Evolutionary conservation across 1,140 invertebrate genomes (phyloP), one percentile per base, ranked within the genome.

Genomic region (Teleopsis dalmanni): DNA sequence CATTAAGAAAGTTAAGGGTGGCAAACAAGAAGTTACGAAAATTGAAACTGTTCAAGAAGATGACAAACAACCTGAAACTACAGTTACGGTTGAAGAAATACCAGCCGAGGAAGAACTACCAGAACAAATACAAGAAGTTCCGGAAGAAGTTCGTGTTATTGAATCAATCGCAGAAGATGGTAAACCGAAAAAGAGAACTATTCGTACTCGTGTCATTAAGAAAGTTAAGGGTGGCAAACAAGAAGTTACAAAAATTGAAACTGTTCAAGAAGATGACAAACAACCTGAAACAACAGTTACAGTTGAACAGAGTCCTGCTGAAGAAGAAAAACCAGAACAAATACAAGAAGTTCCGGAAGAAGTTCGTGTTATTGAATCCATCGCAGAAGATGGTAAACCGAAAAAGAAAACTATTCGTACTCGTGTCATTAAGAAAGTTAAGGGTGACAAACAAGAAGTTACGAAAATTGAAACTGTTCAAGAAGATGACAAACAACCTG

Each of bases 241-340:
- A 57, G 56, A 64, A 54, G 57, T 65, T 19, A 68, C 56, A n/a
- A 56, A 63, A 45, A 66, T 69, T 40, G 60, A 71, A 6, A 70
- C 65, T 1, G 54, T 70, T 13, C 65, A 72, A 56, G 65, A 73
- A 55, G 59, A 69, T 41, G 64, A 60, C 23, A 58, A 66, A 50
- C 37, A 58, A 25, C 59, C 65, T 21, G 53, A 65, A 44, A 67
- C 57, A 14, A 61, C 59, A 31, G 58, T 62, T 4, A 57, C 48
- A 27, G 21, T 54, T 6, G 56, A 61, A 50, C 52, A 55, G 26
- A 34, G 16, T 26, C 34, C 37, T 3, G 22, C 34, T 29, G 42
- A 47, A 27, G 41, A n/a, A n/a, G n/a, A 50, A 33, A 16, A 52
- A 47, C 42, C 37, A 14, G 31, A 53, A 47, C 27, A 47, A 36